Conservation (phyloP, 2,888 invertebrate genomes). For the Yponomeuta sedellus region DNA sequence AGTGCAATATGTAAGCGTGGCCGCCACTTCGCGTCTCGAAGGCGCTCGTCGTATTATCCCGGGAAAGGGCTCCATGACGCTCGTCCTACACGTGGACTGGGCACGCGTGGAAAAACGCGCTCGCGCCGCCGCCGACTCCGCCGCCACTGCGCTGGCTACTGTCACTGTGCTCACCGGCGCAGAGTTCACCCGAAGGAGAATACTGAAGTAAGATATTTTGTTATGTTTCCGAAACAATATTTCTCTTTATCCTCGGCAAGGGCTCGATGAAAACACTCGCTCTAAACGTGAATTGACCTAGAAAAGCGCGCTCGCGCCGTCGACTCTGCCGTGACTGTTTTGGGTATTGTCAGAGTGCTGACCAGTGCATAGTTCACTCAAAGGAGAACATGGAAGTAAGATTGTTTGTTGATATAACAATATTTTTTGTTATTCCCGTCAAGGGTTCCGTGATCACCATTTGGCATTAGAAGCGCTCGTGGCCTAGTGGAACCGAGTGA, state of each 20-base stretch:
- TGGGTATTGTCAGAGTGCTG: too few relatives aligned
- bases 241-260: constrained; percentile 38
- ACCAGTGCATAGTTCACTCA: constrained; percentile 53
- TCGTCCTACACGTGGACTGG: constrained; percentile 49
- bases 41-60: constrained; percentile 40
- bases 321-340: constrained; percentile 39
- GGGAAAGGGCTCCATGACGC: constrained; percentile 34
- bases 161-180: constrained; percentile 55
- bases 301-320: constrained; percentile 42
- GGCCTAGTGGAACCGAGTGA: too few relatives aligned
- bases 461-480: too few relatives aligned
- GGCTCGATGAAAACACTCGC: constrained; percentile 34
- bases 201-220: constrained; percentile 42
- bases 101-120: constrained; percentile 45
- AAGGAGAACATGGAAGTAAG: constrained; percentile 53
- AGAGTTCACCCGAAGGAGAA: constrained; percentile 50
- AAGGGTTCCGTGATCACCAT: too few relatives aligned
- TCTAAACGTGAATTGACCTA: constrained; percentile 50
- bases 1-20: constrained; percentile 55
- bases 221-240: constrained; percentile 22
- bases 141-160: constrained; percentile 40
- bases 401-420: not conserved
- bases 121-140: constrained; percentile 26
- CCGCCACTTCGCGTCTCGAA: constrained; percentile 28
- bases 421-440: not conserved